Evolutionary conservation across 2,888 invertebrate species (phyloP), one percentile per base, ranked within the genome.

Genomic region (Heliconius ismenius): DNA sequence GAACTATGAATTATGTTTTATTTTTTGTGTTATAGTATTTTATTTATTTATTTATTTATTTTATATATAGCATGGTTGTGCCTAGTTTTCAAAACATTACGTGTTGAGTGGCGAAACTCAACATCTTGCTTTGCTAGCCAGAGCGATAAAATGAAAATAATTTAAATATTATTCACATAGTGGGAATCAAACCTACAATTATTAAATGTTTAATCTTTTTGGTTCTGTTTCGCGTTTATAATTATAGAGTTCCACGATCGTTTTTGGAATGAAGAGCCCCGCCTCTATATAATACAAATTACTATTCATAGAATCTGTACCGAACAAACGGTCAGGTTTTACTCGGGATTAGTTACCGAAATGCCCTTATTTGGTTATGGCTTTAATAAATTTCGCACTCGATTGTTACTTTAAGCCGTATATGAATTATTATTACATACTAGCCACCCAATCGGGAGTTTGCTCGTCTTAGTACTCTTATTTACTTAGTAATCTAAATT

Each of bases 231-330:
- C 18, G 4, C 18, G 26, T 43, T 43, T 39, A 73, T 60, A 15
- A 15, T 11, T 62, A 15, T 4, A 49, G 10, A 39, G 39, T 39
- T 39, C 11, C 21, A 21, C 21, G 3, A 49, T 7, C 3, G 49
- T 49, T 0, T 49, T 74, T 49, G 28, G 9, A 63, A 67, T 69
- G 18, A 64, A 36, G 58, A 60, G 26, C 36, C 76, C 76, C 75
- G 54, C 79, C 54, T 74, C 75, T 63, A 78, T 79, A 79, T 74
- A 77, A 79, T 77, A 79, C 82, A 82, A 80, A 86, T 90, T 88
- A 90, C 89, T 90, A 90, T 90, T 90, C 90, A 90, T 89, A 86
- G 88, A 87, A 84, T 82, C 83, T 86, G 72, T 72, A 68, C 72
- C 58, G 67, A 74, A 76, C 67, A 72, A 63, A 72, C 72, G 76